These are phyloP conservation scores for Lepidochitona cinerea DNA, from an alignment of 2,888 invertebrate genomes.

Conservation along the genomic window DNA sequence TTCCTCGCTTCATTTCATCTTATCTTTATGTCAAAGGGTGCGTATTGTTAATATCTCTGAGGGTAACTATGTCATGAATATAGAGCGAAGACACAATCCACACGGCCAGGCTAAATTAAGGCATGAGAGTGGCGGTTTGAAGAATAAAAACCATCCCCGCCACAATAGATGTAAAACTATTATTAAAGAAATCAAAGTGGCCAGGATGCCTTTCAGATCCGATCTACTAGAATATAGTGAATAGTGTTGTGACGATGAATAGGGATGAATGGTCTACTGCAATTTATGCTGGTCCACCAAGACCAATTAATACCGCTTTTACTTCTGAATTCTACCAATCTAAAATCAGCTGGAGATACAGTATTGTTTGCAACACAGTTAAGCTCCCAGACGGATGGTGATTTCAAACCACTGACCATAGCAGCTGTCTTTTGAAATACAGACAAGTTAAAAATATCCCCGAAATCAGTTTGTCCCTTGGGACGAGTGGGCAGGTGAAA, in stretches of 20 bases:
- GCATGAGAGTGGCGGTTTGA: not conserved
- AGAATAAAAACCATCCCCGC: not conserved
- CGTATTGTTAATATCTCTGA: not conserved
- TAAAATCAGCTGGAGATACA: too few relatives aligned
- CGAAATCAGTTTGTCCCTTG: too few relatives aligned
- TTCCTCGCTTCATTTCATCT: not conserved
- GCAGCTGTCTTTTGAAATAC: too few relatives aligned
- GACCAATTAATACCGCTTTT: too few relatives aligned
- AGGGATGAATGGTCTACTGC: too few relatives aligned
- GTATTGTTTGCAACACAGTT: too few relatives aligned
- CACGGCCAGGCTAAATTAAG: not conserved
- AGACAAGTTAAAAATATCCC: too few relatives aligned
- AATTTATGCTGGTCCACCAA: too few relatives aligned
- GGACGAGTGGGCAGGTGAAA: too few relatives aligned
- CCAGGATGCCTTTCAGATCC: not conserved
- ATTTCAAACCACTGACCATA: too few relatives aligned
- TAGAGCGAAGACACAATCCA: not conserved
- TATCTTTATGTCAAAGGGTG: constrained; percentile 6
- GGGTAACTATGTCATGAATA: not conserved
- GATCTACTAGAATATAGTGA: not conserved
- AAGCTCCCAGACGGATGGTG: too few relatives aligned
- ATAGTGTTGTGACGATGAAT: not conserved
- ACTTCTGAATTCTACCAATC: too few relatives aligned
- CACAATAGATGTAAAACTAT: not conserved
- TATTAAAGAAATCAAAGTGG: not conserved